phyloP scores from a whole-genome alignment of 2,113 vertebrate genomes.

The Trogon melanurus region DNA sequence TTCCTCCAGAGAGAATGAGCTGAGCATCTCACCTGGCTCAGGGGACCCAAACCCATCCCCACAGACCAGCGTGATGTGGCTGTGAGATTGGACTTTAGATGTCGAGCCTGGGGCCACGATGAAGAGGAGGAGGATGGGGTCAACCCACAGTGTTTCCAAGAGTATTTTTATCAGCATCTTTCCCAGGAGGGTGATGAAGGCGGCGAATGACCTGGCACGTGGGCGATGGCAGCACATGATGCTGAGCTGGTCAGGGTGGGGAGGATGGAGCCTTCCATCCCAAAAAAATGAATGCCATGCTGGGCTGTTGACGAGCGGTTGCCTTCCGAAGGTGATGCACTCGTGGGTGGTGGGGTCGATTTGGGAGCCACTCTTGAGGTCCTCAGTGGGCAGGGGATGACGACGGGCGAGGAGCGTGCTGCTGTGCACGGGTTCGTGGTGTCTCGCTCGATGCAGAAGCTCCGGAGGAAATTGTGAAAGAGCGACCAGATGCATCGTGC shows the following conservation, averaged over 20 bases:
- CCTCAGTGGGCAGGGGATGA: background rate
- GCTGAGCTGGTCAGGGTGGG: background rate
- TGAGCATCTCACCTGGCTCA: rapidly evolving
- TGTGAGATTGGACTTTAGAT: background rate
- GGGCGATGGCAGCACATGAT: background rate
- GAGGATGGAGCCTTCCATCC: background rate
- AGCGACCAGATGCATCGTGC: rapidly evolving
- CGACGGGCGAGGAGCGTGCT: background rate
- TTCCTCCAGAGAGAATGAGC: rapidly evolving
- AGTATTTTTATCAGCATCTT: rapidly evolving
- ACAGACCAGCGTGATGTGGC: rapidly evolving
- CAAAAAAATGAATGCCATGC: rapidly evolving
- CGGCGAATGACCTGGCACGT: rapidly evolving
- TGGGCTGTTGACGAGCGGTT: background rate
- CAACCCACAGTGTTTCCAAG: rapidly evolving
- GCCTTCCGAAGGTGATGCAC: background rate
- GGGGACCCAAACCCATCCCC: background rate
- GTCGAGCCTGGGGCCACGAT: rapidly evolving
- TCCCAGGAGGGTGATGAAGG: background rate
- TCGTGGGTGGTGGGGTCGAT: rapidly evolving
- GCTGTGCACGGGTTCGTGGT: background rate
- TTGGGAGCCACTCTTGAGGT: rapidly evolving
- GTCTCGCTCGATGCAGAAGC: background rate
- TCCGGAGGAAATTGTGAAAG: conserved; percentile 36
- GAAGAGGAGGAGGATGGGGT: rapidly evolving